Base-by-base conservation (phyloP, 1,140 invertebrate species). In the Paralvinella palmiformis region DNA sequence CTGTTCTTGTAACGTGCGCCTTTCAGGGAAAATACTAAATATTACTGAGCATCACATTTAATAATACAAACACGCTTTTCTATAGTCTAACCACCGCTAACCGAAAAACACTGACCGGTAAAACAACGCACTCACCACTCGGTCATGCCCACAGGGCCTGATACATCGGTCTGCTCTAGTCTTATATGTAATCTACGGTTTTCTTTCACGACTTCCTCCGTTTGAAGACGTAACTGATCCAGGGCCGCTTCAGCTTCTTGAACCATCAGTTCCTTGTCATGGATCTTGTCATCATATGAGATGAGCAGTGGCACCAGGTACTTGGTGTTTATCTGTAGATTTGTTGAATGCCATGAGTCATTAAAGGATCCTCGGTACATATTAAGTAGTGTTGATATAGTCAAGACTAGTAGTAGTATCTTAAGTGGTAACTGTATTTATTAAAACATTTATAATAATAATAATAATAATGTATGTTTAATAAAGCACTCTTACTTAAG, bases 221-320 rank as follows among this genome's bases (percentile, higher is more conserved):
- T 69, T 35, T 70, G 60, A 13, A 56, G 31, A 48, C 61, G 72
- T 37, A 79, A 68, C 17, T 55, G 45, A 22, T 72, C 71, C 29
- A 77, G 58, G 20, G 76, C 75, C 31, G 65, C 53, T 75, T 79
- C 63, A 41, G 62, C 3, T 24, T 20, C 63, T 3, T 44, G 48
- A n/a, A 78, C 68, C 10, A 70, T 50, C 22, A 72, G 59, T 59
- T 78, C 72, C 67, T 75, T 73, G 35, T 76, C 73, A 29, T 65
- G 60, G 20, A 78, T 59, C 56, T 71, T 63, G 63, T 78, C 75
- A 72, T 78, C 78, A 68, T 79, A 79, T 5, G 74, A 75, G 63
- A 79, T 48, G 36, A 78, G 75, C 17, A 79, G 58, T 4, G 78
- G 78, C 24, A 76, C 71, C 60, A 79, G 65, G 63, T 79, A 79